A percentile compares a stretch with the other conserved stretches of the same genome.
Conservation (phyloP, 2,113 vertebrate genomes). For the Maylandia zebra region DNA sequence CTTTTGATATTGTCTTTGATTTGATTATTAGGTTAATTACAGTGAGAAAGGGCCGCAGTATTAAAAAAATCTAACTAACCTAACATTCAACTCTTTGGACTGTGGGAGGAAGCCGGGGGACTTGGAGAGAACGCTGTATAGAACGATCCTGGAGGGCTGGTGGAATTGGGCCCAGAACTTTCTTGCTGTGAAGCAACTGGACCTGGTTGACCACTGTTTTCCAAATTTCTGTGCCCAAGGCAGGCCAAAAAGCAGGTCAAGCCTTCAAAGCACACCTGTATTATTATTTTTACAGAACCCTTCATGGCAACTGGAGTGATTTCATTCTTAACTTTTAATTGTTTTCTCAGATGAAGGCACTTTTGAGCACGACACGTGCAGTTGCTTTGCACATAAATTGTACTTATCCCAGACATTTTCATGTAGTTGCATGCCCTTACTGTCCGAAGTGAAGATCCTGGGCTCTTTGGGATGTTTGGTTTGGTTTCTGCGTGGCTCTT, state of each 20-base stretch:
- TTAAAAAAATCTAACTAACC: not conserved
- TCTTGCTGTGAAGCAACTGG: not conserved
- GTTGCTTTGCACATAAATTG: not conserved
- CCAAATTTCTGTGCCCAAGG: not conserved
- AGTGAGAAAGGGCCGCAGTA: rapidly evolving
- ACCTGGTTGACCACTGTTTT: not conserved
- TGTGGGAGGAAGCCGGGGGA: not conserved
- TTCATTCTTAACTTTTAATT: not conserved
- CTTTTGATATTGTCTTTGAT: rapidly evolving
- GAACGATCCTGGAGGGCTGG: not conserved
- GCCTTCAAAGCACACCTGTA: not conserved
- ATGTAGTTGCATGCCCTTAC: rapidly evolving
- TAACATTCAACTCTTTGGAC: not conserved
- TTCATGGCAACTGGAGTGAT: not conserved
- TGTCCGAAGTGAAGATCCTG: not conserved
- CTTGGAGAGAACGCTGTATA: not conserved
- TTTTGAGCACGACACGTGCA: not conserved
- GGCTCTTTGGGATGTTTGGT: not conserved
- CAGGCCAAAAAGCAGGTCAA: not conserved
- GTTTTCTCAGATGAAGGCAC: not conserved
- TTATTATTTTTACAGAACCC: not conserved
- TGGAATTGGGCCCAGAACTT: not conserved
- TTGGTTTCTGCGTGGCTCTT: not conserved
- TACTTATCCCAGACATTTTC: not conserved
- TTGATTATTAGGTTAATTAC: not conserved